Percentiles rank a stretch among this genome's conserved stretches.
phyloP scores from a whole-genome alignment of 2,113 vertebrate species.

The Poeciliopsis occidentalis region DNA sequence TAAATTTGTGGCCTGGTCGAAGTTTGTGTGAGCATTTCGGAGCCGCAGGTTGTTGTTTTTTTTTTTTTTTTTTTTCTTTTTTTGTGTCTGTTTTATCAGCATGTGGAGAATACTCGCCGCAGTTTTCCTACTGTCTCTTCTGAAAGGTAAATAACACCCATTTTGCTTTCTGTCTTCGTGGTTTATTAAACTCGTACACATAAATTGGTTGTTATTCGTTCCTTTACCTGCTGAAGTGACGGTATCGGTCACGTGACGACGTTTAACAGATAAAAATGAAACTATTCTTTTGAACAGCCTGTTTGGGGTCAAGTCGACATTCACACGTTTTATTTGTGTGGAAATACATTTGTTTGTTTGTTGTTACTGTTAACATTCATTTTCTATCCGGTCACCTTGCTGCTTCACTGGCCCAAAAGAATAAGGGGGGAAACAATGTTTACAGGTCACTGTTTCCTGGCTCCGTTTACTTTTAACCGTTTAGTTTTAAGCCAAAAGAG shows the following conservation, averaged over 20 bases:
- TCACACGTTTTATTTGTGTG: background rate
- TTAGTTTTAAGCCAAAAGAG: background rate
- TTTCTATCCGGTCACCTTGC: background rate
- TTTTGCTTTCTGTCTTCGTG: background rate
- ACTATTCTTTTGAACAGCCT: background rate
- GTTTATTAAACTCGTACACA: background rate
- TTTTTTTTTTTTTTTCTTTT: too few species aligned
- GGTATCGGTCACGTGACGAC: constrained; percentile 69
- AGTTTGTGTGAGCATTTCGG: background rate
- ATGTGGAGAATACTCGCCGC: constrained; percentile 56
- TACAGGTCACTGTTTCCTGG: background rate
- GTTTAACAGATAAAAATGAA: background rate
- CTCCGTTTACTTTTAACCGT: background rate
- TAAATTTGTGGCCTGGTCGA: background rate
- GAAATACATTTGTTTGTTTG: background rate
- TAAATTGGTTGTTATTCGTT: background rate
- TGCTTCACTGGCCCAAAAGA: background rate
- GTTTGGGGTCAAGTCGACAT: too few species aligned
- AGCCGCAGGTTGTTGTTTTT: background rate
- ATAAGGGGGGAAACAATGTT: background rate
- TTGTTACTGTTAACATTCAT: background rate
- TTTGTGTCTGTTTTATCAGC: constrained; percentile 10
- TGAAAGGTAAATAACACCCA: constrained; percentile 58
- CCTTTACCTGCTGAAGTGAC: background rate
- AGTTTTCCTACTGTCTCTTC: constrained; percentile 58